A percentile compares a stretch with the other conserved stretches of the same genome.
phyloP scores from a whole-genome alignment of 2,797 vertebrate species.

The Linurgus olivaceus region DNA sequence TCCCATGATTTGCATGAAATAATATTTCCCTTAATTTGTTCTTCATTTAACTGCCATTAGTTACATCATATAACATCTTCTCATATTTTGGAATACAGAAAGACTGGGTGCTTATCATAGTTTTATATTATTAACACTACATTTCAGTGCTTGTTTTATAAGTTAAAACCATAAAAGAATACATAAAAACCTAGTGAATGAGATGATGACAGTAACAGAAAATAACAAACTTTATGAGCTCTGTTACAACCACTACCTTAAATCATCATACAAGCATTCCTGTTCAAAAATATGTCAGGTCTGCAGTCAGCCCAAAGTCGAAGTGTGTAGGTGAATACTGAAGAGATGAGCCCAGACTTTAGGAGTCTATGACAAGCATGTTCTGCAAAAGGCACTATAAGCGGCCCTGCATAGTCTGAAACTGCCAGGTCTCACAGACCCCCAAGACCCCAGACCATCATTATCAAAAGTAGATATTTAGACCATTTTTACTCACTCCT shows the following conservation, averaged over 20 bases:
- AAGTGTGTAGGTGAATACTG: not conserved
- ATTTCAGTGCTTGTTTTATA: not conserved
- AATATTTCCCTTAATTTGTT: slow-evolving; percentile 39
- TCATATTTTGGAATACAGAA: not conserved
- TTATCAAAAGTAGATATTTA: not conserved
- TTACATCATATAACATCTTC: not conserved
- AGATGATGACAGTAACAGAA: not conserved
- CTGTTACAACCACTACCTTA: not conserved
- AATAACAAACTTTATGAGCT: not conserved
- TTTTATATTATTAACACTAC: not conserved
- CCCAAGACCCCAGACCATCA: not conserved
- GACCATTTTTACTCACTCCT: not conserved
- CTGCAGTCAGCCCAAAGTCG: not conserved
- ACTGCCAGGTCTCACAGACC: not conserved
- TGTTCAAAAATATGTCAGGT: not conserved
- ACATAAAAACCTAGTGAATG: not conserved
- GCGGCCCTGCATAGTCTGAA: not conserved
- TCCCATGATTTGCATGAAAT: slow-evolving; percentile 15
- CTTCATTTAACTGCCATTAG: slow-evolving; percentile 41
- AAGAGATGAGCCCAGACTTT: not conserved
- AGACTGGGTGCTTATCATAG: not conserved
- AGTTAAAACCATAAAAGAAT: not conserved
- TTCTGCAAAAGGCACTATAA: not conserved
- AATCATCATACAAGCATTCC: not conserved
- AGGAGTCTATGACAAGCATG: not conserved